Base-by-base conservation (phyloP, 2,888 invertebrate species). In the Diploptera punctata region DNA sequence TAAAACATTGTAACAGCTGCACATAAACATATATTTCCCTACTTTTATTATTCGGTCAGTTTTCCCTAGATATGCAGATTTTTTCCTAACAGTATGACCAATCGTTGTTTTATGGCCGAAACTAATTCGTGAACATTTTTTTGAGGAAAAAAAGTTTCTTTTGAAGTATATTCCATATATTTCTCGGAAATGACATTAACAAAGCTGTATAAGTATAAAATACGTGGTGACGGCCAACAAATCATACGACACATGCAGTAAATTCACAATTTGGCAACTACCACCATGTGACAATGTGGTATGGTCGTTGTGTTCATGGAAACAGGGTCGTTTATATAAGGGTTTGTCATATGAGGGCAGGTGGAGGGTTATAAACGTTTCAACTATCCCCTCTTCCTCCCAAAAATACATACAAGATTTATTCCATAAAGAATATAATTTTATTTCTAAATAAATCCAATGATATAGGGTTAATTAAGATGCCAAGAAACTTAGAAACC, bases 91-190 rank as follows among this genome's bases (percentile, higher is more conserved):
- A 18, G 49, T 67, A 69, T 71, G 52, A 47, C 74, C 60, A 74
- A 74, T 74, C 74, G 68, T 71, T 74, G 74, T 71, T 74, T 71
- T 69, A 74, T 74, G 71, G 57, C 71, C 74, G 74, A 33, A 21
- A 24, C 61, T 29, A 74, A 74, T 74, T 65, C 13, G 16, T 31
- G 13, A n/a, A 18, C 31, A 19, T 10, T 68, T 72, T 33, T 72
- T 61, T 18, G 38, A 26, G 62, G 62, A 44, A 38, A 33, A 65
- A 33, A 24, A 38, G 19, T 52, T 33, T 31, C 21, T 7, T 68
- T 68, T 54, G 68, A 68, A 47, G 26, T 24, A 33, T 10, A 19
- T 24, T 65, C 38, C 29, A 19, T 29, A n/a, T 44, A 24, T 65
- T 24, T n/a, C 21, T 24, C 24, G 21, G 7, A 57, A 24, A n/a